Evolutionary conservation across 2,888 invertebrate genomes (phyloP).

Genomic region (Diachrysia chrysitis): DNA sequence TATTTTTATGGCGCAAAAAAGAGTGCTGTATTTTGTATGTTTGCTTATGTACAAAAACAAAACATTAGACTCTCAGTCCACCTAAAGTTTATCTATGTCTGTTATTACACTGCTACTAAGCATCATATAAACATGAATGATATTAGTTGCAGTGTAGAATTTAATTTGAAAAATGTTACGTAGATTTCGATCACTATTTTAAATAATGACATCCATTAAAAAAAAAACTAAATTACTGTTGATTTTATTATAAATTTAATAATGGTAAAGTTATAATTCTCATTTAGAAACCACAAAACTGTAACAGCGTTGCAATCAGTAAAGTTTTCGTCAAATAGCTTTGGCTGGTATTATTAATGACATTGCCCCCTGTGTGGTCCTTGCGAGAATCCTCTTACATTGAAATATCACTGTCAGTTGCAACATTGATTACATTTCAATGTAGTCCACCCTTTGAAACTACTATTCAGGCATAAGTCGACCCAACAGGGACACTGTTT

Average conservation of each 20-base stretch:
- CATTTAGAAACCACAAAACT: constrained; percentile 15
- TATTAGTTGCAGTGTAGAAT: too few species aligned
- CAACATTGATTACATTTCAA: constrained; percentile 5
- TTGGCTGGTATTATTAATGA: constrained; percentile 28
- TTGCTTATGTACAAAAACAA: too few species aligned
- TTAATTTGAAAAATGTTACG: too few species aligned
- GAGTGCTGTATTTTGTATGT: too few species aligned
- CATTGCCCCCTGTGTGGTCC: constrained; percentile 9
- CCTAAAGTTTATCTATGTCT: too few species aligned
- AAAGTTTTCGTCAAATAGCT: not conserved
- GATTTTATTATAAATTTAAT: too few species aligned
- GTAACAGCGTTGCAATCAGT: constrained; percentile 13
- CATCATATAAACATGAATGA: too few species aligned
- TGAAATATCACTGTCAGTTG: constrained; percentile 39
- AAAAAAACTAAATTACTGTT: too few species aligned
- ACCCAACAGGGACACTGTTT: not conserved
- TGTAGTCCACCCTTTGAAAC: constrained; percentile 9
- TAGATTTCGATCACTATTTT: too few species aligned
- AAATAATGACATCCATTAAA: too few species aligned
- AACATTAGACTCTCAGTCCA: too few species aligned
- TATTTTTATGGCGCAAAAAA: not conserved
- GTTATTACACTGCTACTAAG: too few species aligned
- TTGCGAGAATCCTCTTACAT: constrained; percentile 35
- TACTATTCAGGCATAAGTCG: constrained; percentile 23
- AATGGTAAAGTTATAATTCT: not conserved